Conservation (phyloP, 2,797 vertebrate species). For the Pseudochromis fuscus region DNA sequence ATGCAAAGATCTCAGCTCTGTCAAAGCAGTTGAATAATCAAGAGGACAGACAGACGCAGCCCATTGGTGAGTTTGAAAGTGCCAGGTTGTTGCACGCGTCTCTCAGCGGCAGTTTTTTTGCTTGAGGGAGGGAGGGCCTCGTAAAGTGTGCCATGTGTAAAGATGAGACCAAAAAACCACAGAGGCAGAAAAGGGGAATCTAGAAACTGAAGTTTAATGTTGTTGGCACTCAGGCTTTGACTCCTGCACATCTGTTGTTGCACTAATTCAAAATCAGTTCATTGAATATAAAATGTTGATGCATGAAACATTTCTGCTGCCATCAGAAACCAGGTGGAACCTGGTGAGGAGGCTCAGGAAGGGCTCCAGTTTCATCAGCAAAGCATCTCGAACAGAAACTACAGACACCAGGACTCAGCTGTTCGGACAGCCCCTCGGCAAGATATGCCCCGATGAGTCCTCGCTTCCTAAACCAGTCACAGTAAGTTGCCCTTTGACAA, state of each 20-base stretch:
- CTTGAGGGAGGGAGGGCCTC: slow-evolving; percentile 19
- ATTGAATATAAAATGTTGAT: slow-evolving; percentile 18
- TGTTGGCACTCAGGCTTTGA: no score
- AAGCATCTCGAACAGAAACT: slow-evolving; percentile 56
- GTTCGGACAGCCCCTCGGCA: slow-evolving; percentile 89
- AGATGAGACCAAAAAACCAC: slow-evolving; percentile 47
- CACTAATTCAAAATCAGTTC: background rate
- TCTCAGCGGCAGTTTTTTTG: background rate
- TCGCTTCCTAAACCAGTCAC: slow-evolving; percentile 89
- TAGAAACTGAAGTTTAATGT: slow-evolving; percentile 3
- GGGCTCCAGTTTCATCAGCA: slow-evolving; percentile 64
- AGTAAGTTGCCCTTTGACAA: slow-evolving; percentile 77
- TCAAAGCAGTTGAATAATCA: slow-evolving; percentile 76
- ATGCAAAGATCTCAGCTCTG: slow-evolving; percentile 78
- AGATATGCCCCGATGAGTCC: slow-evolving; percentile 84
- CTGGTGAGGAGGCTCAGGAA: slow-evolving; percentile 85
- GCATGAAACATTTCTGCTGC: slow-evolving; percentile 46
- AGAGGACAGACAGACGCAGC: slow-evolving; percentile 80
- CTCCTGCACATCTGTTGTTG: background rate
- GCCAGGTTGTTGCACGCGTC: background rate
- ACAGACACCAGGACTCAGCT: slow-evolving; percentile 80
- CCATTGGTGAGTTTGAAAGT: slow-evolving; percentile 91
- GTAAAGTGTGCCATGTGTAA: slow-evolving; percentile 12
- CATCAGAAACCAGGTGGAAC: slow-evolving; percentile 86
- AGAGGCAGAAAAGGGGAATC: slow-evolving; percentile 34